Evolutionary conservation across 2,888 invertebrate species (phyloP), one percentile per base, ranked within the genome.

Genomic region (Tenthredo scrophulariae): DNA sequence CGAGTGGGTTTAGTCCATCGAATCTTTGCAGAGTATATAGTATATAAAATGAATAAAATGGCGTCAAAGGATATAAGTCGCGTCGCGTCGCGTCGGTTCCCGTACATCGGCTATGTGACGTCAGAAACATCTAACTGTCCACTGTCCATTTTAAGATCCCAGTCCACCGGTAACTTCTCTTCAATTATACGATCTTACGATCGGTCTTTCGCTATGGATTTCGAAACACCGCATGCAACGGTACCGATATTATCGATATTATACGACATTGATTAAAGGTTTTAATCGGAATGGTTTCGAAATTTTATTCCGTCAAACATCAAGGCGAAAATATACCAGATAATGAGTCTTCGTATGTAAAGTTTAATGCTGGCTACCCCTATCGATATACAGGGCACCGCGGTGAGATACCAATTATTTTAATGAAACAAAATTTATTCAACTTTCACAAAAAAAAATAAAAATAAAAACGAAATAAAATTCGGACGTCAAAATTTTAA

Each of bases 51-150:
- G 77, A 54, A 54, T 77, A 77, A 33, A 77, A 54, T 54, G 77
- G 77, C 77, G 77, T 18, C 77, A 10, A 74, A 74, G 10, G 18
- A 77, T 54, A 13, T 54, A 13, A 22, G 43, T 6, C 43, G 74
- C 37, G 33, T 7, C 70, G 70, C 33, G 18, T 2, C 65, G 65
- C 83, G 83, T 65, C 83, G 46, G 29, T 83, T 83, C 70, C 83
- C 83, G 83, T 83, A 83, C 67, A 70, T 83, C 67, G 83, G 67
- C 67, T 43, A 40, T 58, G 83, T 83, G 83, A 83, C 83, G 83
- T 83, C 67, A 83, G n/a, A 46, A 29, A n/a, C 67, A 83, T 83
- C 70, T 83, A 83, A 83, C 83, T 83, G 83, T 83, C 83, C 83
- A 80, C 80, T 80, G 58, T 80, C 80, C 80, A 58, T 80, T 80